Conservation (phyloP, 2,797 vertebrate species). For the Acrocephalus scirpaceus region DNA sequence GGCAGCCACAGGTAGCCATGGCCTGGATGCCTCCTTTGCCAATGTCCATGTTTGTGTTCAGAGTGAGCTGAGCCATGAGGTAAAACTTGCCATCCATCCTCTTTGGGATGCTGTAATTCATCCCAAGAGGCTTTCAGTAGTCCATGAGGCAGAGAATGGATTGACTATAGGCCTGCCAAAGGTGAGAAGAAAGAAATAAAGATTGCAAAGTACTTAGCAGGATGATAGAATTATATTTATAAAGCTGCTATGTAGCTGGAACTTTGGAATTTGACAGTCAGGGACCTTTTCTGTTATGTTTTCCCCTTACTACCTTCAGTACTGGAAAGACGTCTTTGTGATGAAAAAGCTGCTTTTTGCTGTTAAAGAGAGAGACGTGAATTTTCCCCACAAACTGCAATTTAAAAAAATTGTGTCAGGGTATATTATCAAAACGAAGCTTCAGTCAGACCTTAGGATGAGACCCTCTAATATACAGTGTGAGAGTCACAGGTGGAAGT, state of each 20-base stretch:
- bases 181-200: background rate
- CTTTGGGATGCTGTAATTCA: background rate
- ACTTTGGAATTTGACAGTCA: background rate
- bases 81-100: background rate
- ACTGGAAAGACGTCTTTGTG: background rate
- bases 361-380: background rate
- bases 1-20: background rate
- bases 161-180: background rate
- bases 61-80: background rate
- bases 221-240: background rate
- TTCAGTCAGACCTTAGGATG: background rate
- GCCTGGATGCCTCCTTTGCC: background rate
- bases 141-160: background rate
- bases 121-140: background rate
- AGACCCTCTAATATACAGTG: fast-evolving
- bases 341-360: background rate
- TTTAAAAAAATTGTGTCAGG: background rate
- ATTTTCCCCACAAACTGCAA: fast-evolving
- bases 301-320: background rate
- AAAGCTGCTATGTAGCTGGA: background rate
- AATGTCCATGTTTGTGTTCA: background rate
- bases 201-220: background rate
- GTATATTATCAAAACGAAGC: background rate
- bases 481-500: background rate
- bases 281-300: background rate